Evolutionary conservation across 2,888 invertebrate genomes (phyloP), one percentile per base, ranked within the genome.

Genomic region (Choreutis nemorana): DNA sequence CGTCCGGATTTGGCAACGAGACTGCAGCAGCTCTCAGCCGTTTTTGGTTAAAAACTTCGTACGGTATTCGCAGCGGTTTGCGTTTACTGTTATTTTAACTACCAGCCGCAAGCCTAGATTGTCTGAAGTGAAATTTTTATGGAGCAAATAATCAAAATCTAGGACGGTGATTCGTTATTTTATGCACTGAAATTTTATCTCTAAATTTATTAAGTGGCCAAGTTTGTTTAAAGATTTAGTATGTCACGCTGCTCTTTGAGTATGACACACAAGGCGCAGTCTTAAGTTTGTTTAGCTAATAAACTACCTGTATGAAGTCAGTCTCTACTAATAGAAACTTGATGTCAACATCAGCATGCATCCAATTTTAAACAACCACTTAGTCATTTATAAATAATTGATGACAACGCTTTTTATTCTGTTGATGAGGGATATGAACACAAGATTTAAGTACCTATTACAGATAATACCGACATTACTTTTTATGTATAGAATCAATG

Each of bases 41-140:
- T 55, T 63, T 66, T 70, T 55, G 55, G 61, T 54, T 55, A 54
- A 54, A 50, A 48, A 53, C 50, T n/a, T 45, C 56, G 54, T 64
- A 72, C 72, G 71, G 75, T 72, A 72, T 66, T 56, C 45, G 60
- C 67, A 70, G 65, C 72, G 67, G 71, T 65, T 55, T 55, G 48
- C 37, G 31, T 46, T 42, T 36, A 59, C 75, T 64, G 75, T 71
- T 72, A 71, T 53, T 52, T 57, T 66, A 60, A 64, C 63, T 63
- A 61, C 54, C 39, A 33, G 39, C n/a, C n/a, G n/a, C 41, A 37
- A 44, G 45, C 37, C 36, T 44, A 42, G 46, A 41, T 46, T 44
- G 37, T 45, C 45, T 44, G 24, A 9, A 24, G 24, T 11, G 8
- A 24, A 13, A 8, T 24, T 10, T 24, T 11, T 11, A 18, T 18